phyloP scores from a whole-genome alignment of 2,113 vertebrate species.

The Donacobius atricapilla region DNA sequence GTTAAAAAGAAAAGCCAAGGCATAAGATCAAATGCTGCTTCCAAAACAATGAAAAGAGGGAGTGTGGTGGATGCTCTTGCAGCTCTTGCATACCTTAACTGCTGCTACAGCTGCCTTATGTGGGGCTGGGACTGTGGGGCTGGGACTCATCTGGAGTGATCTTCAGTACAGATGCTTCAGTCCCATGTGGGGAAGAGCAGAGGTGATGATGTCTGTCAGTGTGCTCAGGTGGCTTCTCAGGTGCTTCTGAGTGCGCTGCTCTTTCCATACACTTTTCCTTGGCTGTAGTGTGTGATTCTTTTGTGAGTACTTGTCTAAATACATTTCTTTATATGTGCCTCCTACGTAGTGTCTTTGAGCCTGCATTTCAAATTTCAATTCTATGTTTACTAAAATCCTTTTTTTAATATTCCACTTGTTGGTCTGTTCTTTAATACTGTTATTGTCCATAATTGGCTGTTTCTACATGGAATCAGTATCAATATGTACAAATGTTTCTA shows the following conservation, averaged over 20 bases:
- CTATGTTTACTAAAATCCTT: neutral
- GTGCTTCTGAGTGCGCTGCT: neutral
- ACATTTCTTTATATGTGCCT: neutral
- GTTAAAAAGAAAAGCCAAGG: neutral
- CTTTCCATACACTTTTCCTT: neutral
- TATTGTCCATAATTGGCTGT: neutral
- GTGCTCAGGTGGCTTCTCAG: neutral
- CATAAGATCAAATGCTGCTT: neutral
- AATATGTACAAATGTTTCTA: neutral
- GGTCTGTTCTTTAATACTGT: neutral
- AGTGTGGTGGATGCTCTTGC: neutral
- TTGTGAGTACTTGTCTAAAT: neutral
- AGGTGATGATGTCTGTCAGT: neutral
- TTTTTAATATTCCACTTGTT: neutral
- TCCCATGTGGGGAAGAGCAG: fast-evolving
- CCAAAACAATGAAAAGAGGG: neutral
- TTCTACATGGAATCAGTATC: neutral
- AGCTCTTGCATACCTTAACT: neutral
- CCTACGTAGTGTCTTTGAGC: neutral
- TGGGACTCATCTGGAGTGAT: neutral
- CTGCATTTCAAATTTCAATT: neutral
- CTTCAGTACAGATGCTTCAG: neutral
- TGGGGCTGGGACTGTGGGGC: neutral
- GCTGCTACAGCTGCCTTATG: neutral
- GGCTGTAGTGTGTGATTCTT: neutral